phyloP scores from a whole-genome alignment of 1,140 invertebrate species.

The Drosophila willistoni region DNA sequence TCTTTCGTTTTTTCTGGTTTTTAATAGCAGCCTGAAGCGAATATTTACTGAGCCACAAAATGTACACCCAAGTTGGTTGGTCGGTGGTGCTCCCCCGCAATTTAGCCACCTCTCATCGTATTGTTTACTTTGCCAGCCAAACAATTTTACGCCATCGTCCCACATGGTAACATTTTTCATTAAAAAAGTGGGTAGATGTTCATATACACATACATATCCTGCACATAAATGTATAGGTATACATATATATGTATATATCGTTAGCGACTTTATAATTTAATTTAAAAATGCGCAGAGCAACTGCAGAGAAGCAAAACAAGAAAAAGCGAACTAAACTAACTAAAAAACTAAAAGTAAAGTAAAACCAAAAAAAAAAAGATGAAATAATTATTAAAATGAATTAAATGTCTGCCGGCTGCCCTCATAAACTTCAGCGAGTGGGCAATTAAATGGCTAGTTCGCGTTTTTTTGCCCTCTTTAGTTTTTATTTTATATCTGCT shows the following conservation, averaged over 20 bases:
- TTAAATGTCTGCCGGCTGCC: conserved; percentile 75
- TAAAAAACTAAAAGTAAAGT: conserved; percentile 10
- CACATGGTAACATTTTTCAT: conserved; percentile 69
- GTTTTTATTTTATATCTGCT: conserved; percentile 4
- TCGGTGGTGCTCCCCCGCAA: conserved; percentile 1
- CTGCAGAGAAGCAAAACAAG: conserved; percentile 15
- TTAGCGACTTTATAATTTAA: conserved; percentile 75
- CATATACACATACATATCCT: background rate
- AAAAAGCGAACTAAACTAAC: conserved; percentile 16
- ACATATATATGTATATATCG: background rate
- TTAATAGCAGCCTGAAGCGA: conserved; percentile 36
- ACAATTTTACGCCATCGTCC: conserved; percentile 62
- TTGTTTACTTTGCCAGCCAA: conserved; percentile 65
- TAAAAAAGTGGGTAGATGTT: conserved; percentile 49
- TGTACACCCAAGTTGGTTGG: conserved; percentile 30
- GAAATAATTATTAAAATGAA: conserved; percentile 78
- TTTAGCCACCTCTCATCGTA: conserved; percentile 17
- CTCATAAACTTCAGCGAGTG: conserved; percentile 71
- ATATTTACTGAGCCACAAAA: conserved; percentile 63
- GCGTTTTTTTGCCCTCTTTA: conserved; percentile 31
- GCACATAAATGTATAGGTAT: background rate
- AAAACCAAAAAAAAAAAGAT: conserved; percentile 25
- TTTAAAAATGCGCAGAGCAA: conserved; percentile 66
- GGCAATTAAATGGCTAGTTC: conserved; percentile 68
- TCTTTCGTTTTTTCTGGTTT: conserved; percentile 15